Base-by-base conservation (phyloP, 2,113 vertebrate species). In the Labeo rohita region DNA sequence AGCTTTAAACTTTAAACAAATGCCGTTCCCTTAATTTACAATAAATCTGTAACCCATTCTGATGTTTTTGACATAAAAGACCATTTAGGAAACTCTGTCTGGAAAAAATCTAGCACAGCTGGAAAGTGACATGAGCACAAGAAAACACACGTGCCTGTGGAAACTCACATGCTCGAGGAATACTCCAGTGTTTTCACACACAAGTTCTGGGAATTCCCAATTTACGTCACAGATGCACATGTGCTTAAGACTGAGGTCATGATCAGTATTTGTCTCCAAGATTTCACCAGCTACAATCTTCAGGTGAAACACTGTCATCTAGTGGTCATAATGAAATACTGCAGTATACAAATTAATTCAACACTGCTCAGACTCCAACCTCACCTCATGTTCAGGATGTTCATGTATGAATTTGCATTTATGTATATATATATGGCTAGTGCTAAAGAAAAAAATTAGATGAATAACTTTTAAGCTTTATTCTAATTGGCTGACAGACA, bases 281-380 rank as follows among this genome's bases (percentile, higher is more conserved):
- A 65, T 16, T 11, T 3, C 21, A 2, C 21, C 13, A 54, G 36
- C 7, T 18, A 2, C 1, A 45, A 8, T 34, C 4, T 34, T 16
- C 4, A 50, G 28, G 56, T 49, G 15, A 70, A 85, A 54, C 88
- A 50, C 18, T 82, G 73, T 16, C 87, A 68, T 76, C 81, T 4
- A 65, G 61, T 81, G 85, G 81, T 43, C 75, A 70, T 12, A 70
- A 12, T 0, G 5, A 36, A 23, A 68, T 52, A 85, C 52, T 80
- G 80, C 80, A 70, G 23, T 34, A 66, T 4, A 10, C 11, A 21
- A 15, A 76, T n/a, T 3, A 18, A 4, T 8, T 6, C 6, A 15
- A 13, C 13, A 13, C 12, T 66, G 7, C 63, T 66, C 12, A 15
- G 12, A 13, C 34, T 18, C 16, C 18, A 59, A 59, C 18, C 18